Percentiles rank a stretch among this genome's conserved stretches.
phyloP scores from a whole-genome alignment of 2,888 invertebrate genomes.

The Dastarcus helophoroides region DNA sequence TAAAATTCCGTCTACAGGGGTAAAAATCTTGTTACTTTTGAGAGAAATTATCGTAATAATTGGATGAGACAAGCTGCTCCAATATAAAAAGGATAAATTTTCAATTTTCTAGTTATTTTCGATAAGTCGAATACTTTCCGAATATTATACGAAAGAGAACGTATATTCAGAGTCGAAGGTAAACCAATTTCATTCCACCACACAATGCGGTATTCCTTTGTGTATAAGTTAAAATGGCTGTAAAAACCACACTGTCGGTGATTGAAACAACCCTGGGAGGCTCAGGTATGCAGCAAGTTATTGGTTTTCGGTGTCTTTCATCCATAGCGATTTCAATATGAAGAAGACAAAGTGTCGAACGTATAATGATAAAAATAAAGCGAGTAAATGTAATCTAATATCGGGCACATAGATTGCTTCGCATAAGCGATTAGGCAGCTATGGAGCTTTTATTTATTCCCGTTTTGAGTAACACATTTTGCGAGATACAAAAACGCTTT shows the following conservation, averaged over 20 bases:
- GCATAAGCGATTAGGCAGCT: constrained; percentile 13
- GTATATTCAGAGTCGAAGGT: constrained; percentile 7
- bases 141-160: background rate
- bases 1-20: too few species aligned
- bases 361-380: constrained; percentile 19
- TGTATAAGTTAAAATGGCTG: constrained; percentile 13
- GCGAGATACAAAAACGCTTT: too few species aligned
- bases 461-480: too few species aligned
- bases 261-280: constrained; percentile 12
- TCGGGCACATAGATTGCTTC: constrained; percentile 12
- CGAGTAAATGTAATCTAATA: constrained; percentile 18
- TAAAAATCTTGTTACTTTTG: too few species aligned
- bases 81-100: background rate
- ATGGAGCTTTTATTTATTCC: too few species aligned
- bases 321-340: constrained; percentile 18
- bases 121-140: background rate
- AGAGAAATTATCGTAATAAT: too few species aligned
- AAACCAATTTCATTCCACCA: constrained; percentile 12
- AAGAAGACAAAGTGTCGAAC: constrained; percentile 17
- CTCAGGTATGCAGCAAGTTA: constrained; percentile 13
- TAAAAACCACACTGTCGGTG: constrained; percentile 12
- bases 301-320: constrained; percentile 12
- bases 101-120: constrained; percentile 3
- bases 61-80: too few species aligned
- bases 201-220: constrained; percentile 10